phyloP scores from a whole-genome alignment of 2,113 vertebrate species.

The Ictidomys tridecemlineatus region DNA sequence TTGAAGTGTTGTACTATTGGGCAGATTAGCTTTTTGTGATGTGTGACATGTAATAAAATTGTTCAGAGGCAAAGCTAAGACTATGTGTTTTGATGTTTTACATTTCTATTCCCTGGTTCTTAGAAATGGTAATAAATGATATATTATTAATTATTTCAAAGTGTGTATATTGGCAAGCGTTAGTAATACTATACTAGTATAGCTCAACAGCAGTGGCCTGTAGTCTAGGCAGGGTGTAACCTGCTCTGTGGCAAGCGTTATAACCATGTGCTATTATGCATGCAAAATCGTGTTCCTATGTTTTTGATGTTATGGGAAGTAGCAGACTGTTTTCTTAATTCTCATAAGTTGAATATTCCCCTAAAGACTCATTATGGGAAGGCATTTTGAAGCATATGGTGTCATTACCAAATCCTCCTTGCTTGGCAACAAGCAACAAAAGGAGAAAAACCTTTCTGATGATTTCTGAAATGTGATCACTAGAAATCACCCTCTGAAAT shows the following conservation, averaged over 20 bases:
- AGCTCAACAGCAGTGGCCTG: background rate
- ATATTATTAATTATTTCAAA: constrained; percentile 24
- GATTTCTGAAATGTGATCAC: constrained; percentile 37
- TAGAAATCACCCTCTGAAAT: constrained; percentile 64
- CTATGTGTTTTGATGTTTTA: background rate
- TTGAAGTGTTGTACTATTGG: background rate
- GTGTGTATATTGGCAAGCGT: background rate
- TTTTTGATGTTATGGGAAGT: constrained; percentile 41
- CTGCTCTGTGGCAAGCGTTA: background rate
- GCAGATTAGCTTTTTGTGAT: background rate
- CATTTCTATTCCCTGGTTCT: constrained; percentile 19
- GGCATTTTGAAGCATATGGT: constrained; percentile 50
- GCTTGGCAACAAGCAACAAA: constrained; percentile 55
- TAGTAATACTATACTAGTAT: background rate
- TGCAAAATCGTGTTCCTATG: constrained; percentile 17
- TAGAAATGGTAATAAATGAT: constrained; percentile 10
- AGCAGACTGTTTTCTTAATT: constrained; percentile 72
- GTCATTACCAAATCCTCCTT: constrained; percentile 62
- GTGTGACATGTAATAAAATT: background rate
- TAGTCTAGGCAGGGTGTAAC: background rate
- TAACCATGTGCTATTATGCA: constrained; percentile 6
- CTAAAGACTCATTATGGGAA: constrained; percentile 75
- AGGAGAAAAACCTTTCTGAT: constrained; percentile 43
- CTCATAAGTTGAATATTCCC: constrained; percentile 68
- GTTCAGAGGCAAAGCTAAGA: background rate